Evolutionary conservation across 2,113 vertebrate species (phyloP).

Genomic region (Aythya baeri): DNA sequence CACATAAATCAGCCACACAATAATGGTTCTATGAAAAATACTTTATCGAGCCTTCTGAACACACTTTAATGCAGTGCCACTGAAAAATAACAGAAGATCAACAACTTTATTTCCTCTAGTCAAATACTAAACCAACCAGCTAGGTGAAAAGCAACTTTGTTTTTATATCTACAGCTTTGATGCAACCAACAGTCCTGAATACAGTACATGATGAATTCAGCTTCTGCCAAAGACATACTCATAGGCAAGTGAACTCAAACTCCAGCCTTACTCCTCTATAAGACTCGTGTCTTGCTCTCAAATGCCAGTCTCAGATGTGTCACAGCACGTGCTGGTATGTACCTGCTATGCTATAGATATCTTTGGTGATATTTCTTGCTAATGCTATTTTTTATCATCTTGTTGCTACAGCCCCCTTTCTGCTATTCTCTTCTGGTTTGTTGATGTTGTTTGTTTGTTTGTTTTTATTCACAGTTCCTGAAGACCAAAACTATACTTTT

Average conservation of each 20-base stretch:
- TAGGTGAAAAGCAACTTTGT: not conserved
- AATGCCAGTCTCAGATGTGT: not conserved
- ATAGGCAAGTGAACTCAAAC: not conserved
- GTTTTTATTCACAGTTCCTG: not conserved
- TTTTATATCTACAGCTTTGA: not conserved
- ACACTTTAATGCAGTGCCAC: constrained; percentile 1
- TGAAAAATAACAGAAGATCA: constrained; percentile 34
- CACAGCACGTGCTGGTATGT: not conserved
- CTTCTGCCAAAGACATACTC: not conserved
- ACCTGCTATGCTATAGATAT: not conserved
- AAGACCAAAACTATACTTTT: not conserved
- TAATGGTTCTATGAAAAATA: constrained; percentile 41
- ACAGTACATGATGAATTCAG: not conserved
- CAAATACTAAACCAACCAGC: not conserved
- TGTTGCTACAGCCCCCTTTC: not conserved
- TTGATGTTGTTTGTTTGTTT: not conserved
- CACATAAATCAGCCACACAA: constrained; percentile 48
- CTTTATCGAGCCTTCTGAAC: constrained; percentile 36
- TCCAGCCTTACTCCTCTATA: not conserved
- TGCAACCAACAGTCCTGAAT: not conserved
- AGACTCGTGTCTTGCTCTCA: not conserved
- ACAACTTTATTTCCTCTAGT: constrained; percentile 4
- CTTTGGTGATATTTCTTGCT: not conserved
- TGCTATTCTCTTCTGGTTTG: not conserved
- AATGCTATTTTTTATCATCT: not conserved